Percentiles rank a stretch among this genome's conserved stretches.
phyloP scores from a whole-genome alignment of 2,113 vertebrate genomes.

The Colaptes auratus region DNA sequence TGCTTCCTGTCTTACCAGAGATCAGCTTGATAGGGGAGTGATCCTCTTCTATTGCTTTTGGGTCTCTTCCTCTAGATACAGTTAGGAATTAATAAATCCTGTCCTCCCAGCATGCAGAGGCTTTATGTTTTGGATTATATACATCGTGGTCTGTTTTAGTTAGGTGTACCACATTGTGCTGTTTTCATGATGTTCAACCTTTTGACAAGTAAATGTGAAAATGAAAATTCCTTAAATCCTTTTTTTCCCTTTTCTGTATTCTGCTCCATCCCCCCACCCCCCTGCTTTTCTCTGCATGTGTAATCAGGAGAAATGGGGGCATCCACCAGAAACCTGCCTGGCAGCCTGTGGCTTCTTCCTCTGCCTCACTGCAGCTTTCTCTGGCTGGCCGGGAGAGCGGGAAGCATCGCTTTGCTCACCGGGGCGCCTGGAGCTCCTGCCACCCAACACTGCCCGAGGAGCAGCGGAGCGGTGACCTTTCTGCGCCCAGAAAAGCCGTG shows the following conservation, averaged over 20 bases:
- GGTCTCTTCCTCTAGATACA: not conserved
- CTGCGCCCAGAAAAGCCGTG: constrained; percentile 35
- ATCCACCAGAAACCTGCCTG: not conserved
- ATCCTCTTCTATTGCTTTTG: not conserved
- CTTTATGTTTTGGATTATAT: not conserved
- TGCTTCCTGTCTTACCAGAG: not conserved
- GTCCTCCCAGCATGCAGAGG: not conserved
- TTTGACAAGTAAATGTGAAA: not conserved
- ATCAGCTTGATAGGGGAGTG: not conserved
- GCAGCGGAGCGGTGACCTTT: constrained; percentile 25
- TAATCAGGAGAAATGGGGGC: constrained; percentile 56
- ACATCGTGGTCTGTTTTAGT: not conserved
- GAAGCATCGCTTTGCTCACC: constrained; percentile 62
- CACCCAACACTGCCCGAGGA: not conserved
- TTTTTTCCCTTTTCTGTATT: not conserved
- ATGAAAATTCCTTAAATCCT: not conserved
- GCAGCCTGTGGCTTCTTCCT: not conserved
- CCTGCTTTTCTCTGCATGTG: not conserved
- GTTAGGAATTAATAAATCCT: not conserved
- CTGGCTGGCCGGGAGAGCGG: constrained; percentile 42
- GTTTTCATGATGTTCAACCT: not conserved
- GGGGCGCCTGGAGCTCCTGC: constrained; percentile 68
- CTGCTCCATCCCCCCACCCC: not conserved
- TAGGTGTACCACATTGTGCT: not conserved
- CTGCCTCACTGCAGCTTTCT: not conserved